phyloP scores from a whole-genome alignment of 2,113 vertebrate species.

The Pelecanoides urinatrix region DNA sequence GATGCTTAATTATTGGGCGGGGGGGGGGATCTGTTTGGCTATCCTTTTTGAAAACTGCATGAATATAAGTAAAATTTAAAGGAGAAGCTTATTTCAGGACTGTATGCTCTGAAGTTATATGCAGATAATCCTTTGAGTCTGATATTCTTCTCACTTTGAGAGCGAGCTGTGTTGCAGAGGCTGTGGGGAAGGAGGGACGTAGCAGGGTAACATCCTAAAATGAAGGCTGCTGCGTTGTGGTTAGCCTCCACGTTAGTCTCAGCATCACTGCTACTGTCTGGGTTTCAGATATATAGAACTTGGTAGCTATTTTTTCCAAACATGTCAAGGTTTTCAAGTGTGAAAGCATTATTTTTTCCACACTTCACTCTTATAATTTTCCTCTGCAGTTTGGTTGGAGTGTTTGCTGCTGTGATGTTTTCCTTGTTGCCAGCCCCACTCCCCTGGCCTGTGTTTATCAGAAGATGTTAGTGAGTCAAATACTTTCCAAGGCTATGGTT shows the following conservation, averaged over 20 bases:
- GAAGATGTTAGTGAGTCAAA: background rate
- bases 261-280: background rate
- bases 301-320: background rate
- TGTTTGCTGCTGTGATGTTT: background rate
- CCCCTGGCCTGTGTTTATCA: background rate
- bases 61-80: background rate
- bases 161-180: fast-evolving
- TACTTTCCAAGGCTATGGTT: background rate
- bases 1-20: background rate
- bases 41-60: background rate
- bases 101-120: background rate
- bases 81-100: background rate
- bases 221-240: background rate
- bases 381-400: background rate
- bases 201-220: background rate
- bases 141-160: background rate
- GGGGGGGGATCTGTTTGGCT: background rate
- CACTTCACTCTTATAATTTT: background rate
- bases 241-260: background rate
- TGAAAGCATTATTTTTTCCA: background rate
- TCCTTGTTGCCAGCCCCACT: background rate
- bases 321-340: background rate
- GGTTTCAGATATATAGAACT: background rate
- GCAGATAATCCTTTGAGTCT: background rate
- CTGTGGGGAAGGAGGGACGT: fast-evolving